Base-by-base conservation (phyloP, 2,888 invertebrate genomes). In the Drosophila niveifrons region DNA sequence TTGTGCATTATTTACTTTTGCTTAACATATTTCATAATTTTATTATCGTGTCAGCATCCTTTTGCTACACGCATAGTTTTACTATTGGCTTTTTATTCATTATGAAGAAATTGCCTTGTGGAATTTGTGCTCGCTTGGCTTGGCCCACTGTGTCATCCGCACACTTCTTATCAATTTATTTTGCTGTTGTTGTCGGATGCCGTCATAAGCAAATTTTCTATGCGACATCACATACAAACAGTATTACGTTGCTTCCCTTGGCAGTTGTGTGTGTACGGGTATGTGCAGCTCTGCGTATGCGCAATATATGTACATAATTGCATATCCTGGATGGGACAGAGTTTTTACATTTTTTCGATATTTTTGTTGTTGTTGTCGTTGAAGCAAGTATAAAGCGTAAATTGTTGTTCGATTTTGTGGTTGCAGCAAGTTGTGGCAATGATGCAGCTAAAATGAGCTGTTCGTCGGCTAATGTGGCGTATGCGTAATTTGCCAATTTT, bases 121-220 rank as follows among this genome's bases (percentile, higher is more conserved):
- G 29, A n/a, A 57, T n/a, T 43, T 46, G 51, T 7, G 15, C 17
- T 17, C 9, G 23, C 31, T 15, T 50, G 15, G 15, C 9, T 23
- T 34, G 29, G 23, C 10, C 52, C 61, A 66, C 65, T 74, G 62
- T 77, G 48, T 52, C 48, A 28, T 51, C 46, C 46, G 28, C 50
- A 48, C 55, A 64, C 43, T 66, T 72, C 59, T 78, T 72, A 72
- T 78, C 75, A 75, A 69, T 76, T 76, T 76, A 55, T 66, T 56
- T 55, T 73, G 63, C 44, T 70, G 67, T 67, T 77, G 64, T 66
- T 67, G 66, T 44, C 65, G 48, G 66, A 34, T 70, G 66, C 64
- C 50, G 65, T 70, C 73, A 78, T 57, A 73, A 70, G 67, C 65
- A 63, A 70, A 70, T 79, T 79, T 74, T 63, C 75, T 63, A 47